Evolutionary conservation across 2,888 invertebrate species (phyloP), one percentile per base, ranked within the genome.

Genomic region (Clepsis dumicolana): DNA sequence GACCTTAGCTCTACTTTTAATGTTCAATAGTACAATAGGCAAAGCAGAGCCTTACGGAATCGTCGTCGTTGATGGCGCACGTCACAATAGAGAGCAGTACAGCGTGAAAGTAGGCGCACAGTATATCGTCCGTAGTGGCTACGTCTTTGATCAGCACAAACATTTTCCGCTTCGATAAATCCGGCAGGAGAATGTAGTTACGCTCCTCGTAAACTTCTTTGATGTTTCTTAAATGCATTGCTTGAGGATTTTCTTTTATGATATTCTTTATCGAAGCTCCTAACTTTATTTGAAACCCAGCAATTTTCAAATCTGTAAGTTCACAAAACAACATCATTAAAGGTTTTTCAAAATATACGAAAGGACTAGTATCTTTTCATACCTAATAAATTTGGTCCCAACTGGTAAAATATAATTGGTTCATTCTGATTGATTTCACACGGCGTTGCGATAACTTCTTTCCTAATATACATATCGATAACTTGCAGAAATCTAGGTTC

Each of bases 401-500:
- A 62, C 16, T 85, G 82, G 61, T 85, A 85, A 64, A 84, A 83
- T 70, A 89, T 71, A 1, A 91, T 81, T 1, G 90, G 96, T 88
- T 98, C 98, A 71, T 90, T 88, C 73, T 89, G 89, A 82, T 98
- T 98, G 2, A 96, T 95, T 74, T 94, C 89, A 71, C 94, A 89
- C 0, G 97, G 96, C n/a, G 93, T 87, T 0, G 95, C 90, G 72
- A 97, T 91, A 0, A 93, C 85, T 65, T 95, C 95, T 21, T 94
- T 90, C 21, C 88, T 90, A 66, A 97, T 90, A 84, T 96, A 98
- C 61, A 95, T 92, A 73, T 96, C 94, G 25, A 98, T 90, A 0
- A 96, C 90, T 66, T 97, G 94, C 21, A 96, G 90, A 73, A 97
- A 95, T 60, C 99, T 94, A 27, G 96, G 95, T 77, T 95, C 96